Percentiles rank a stretch among this genome's conserved stretches.
These are phyloP conservation scores for Rattus rattus DNA, from an alignment of 2,113 vertebrate species.

Conservation along the genomic window DNA sequence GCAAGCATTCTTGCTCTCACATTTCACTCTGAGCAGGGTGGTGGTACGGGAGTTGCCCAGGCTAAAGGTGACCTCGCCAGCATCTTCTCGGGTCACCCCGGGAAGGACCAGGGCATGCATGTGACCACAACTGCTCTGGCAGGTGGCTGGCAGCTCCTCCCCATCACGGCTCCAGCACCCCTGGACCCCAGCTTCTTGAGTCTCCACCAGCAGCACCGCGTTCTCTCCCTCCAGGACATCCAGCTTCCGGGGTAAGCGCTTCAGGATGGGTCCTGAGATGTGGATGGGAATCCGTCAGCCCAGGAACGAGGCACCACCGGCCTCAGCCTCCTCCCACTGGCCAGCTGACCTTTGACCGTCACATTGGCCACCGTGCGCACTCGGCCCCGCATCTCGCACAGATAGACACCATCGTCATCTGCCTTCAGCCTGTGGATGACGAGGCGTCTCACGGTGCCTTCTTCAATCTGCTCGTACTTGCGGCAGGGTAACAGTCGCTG, in stretches of 20 bases:
- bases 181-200: conserved; percentile 90
- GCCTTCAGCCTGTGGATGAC: conserved; percentile 94
- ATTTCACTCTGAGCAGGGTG: conserved; percentile 96
- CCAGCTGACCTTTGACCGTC: conserved; percentile 93
- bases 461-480: conserved; percentile 97
- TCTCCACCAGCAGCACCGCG: conserved; percentile 96
- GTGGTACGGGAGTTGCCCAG: conserved; percentile 93
- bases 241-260: conserved; percentile 94
- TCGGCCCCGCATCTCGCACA: conserved; percentile 97
- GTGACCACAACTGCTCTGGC: conserved; percentile 95
- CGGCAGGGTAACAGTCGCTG: conserved; percentile 94
- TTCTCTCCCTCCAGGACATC: conserved; percentile 98
- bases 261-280: conserved; percentile 84
- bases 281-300: neutral
- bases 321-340: neutral
- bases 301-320: neutral
- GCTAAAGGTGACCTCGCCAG: conserved; percentile 93
- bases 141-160: conserved; percentile 90
- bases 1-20: conserved; percentile 82
- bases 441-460: conserved; percentile 92
- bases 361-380: conserved; percentile 96
- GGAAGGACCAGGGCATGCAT: conserved; percentile 97
- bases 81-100: conserved; percentile 93
- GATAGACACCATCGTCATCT: conserved; percentile 96
- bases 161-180: conserved; percentile 95